Evolutionary conservation across 2,113 vertebrate genomes (phyloP).

Genomic region (Pelvicachromis taeniatus): DNA sequence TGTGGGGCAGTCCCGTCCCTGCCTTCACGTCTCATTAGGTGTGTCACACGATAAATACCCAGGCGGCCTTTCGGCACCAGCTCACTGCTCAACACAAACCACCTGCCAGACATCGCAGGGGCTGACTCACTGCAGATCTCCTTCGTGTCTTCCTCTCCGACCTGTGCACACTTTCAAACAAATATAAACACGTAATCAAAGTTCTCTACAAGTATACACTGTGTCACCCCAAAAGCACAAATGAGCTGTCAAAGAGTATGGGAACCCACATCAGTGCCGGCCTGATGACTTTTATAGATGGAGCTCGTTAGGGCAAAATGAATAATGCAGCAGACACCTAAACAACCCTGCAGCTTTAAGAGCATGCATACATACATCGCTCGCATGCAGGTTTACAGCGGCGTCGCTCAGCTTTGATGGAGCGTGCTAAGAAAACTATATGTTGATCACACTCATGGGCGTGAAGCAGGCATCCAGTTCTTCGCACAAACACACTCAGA

Average conservation of each 20-base stretch:
- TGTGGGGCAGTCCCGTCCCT: background rate
- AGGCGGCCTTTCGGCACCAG: slow-evolving; percentile 30
- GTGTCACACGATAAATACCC: slow-evolving; percentile 5
- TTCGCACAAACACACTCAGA: background rate
- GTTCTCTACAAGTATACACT: background rate
- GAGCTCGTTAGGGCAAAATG: background rate
- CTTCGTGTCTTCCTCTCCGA: background rate
- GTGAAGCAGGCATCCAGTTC: slow-evolving; percentile 1
- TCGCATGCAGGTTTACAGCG: slow-evolving; percentile 10
- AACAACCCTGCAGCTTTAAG: slow-evolving; percentile 14
- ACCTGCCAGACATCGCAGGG: slow-evolving; percentile 40
- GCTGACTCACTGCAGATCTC: background rate
- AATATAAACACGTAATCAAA: background rate
- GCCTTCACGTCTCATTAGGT: slow-evolving; percentile 36
- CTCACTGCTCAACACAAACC: slow-evolving; percentile 36
- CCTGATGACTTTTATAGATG: background rate
- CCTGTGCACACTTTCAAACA: background rate
- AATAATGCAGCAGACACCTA: slow-evolving; percentile 18
- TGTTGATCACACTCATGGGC: slow-evolving; percentile 25
- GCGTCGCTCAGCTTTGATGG: slow-evolving; percentile 1
- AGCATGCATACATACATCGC: background rate
- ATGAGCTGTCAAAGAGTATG: background rate
- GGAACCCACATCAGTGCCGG: background rate
- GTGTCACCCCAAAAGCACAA: background rate
- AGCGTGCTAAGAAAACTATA: slow-evolving; percentile 14